Evolutionary conservation across 2,797 vertebrate genomes (phyloP).

Genomic region (Protonibea diacanthus): DNA sequence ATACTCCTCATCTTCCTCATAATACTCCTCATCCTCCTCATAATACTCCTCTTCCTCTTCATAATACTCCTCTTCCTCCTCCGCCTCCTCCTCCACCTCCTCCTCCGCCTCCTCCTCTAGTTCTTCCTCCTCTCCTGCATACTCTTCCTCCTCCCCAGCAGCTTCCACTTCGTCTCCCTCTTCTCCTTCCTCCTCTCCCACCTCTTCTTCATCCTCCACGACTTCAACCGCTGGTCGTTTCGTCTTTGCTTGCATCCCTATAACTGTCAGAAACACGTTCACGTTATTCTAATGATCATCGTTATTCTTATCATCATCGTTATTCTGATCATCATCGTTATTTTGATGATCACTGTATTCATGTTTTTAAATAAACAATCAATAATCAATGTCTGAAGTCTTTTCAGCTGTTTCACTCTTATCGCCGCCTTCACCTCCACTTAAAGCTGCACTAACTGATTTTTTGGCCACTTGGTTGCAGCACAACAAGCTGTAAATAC

Average conservation of each 20-base stretch:
- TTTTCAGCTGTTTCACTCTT: background rate
- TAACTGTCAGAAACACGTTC: conserved; percentile 64
- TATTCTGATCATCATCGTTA: too few relatives aligned
- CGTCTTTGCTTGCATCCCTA: conserved; percentile 73
- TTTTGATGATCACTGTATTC: background rate
- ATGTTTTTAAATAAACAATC: background rate
- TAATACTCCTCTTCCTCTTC: conserved; percentile 2
- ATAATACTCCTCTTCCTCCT: background rate
- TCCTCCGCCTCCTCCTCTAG: background rate
- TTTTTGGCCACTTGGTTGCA: background rate
- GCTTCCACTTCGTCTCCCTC: conserved; percentile 10
- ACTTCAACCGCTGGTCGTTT: conserved; percentile 55
- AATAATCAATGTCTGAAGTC: background rate
- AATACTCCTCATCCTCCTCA: conserved; percentile 26
- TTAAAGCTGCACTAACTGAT: too few relatives aligned
- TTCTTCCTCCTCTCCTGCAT: conserved; percentile 18
- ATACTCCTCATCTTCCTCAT: background rate
- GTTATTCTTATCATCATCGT: too few relatives aligned
- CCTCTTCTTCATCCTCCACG: conserved; percentile 56
- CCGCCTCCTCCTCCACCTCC: background rate
- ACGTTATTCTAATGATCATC: background rate
- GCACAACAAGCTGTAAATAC: background rate
- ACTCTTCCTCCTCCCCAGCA: conserved; percentile 24
- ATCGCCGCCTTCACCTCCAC: background rate
- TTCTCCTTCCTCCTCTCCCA: conserved; percentile 20